Base-by-base conservation (phyloP, 2,888 invertebrate species). In the Oxytorus armatus region DNA sequence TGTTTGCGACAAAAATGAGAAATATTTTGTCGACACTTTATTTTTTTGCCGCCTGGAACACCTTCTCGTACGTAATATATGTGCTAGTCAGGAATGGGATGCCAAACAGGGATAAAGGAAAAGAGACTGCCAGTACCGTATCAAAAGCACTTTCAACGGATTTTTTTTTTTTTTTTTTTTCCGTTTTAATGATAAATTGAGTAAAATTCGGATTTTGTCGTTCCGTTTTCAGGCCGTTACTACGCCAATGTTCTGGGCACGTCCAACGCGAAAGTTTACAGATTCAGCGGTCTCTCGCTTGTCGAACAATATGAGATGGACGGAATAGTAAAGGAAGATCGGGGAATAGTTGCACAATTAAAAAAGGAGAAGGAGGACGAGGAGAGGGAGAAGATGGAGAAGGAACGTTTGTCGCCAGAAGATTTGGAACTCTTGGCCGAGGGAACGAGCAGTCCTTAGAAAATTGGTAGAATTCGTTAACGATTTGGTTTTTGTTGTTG, bases 191-290 rank as follows among this genome's bases (percentile, higher is more conserved):
- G 77, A 42, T 44, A n/a, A 47, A 33, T 51, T 44, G 25, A 23
- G 29, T n/a, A 1, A 4, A 44, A 42, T 16, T 10, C 10, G 14
- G 3, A 14, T 10, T 23, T 53, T 53, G 16, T 33, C 63, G 23
- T 53, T 39, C 66, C 36, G 53, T 33, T 93, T 93, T 82, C 92
- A 95, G 95, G 92, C 81, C 91, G 91, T 86, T 92, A 93, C 77
- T 95, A 94, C 93, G 93, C 94, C 1, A 93, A 93, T 83, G 92
- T 93, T 14, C 89, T 95, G 79, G 93, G 93, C 73, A 93, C 94
- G 68, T 92, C 92, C 85, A 93, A 95, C 89, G 94, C 94, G 1
- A 93, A 92, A 84, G 94, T 95, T 0, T 92, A 93, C 49, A 92
- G 92, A 89, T 89, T 94, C 87, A 92, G 93, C 47, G 94, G 94